Base-by-base conservation (phyloP, 2,797 vertebrate genomes). In the Erpetoichthys calabaricus region DNA sequence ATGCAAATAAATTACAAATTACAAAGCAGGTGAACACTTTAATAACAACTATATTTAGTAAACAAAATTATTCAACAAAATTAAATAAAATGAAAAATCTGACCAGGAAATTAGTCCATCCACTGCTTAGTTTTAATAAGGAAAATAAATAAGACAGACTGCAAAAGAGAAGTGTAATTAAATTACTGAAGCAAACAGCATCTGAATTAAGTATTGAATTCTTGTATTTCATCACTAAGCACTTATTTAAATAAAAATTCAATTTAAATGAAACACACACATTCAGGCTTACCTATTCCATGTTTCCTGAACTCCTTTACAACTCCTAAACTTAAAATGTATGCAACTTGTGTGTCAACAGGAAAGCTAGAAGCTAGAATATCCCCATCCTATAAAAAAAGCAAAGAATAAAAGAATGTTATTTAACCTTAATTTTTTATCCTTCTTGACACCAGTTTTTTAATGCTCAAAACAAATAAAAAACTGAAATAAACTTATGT, bases 251-350 rank as follows among this genome's bases (percentile, higher is more conserved):
- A 43, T 56, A 46, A 61, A 52, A 7, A 56, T 7, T 49, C 49
- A n/a, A 7, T 49, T 7, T 4, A 49, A 3, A 49, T 7, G 49
- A 49, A 5, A 7, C 5, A 9, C 47, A 49, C n/a, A 49, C n/a
- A 49, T 49, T 49, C 47, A 49, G 47, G 10, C 81, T 84, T 87
- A 99, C 96, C 96, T 78, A 99, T 94, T 74, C 96, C 95, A 45
- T 96, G 96, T 74, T 98, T 98, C 60, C 96, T 86, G 83, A 98
- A 99, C 53, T 98, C 95, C 77, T 98, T 99, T 68, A 96, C 91
- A 68, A 98, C 95, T 63, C 95, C 96, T 65, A 98, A 86, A 66
- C 96, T 99, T 61, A 99, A 83, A 74, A 99, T 98, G 80, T 99
- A 99, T 4, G 95, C 94, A 62, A 98, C 93, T 75, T 99, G 94